Evolutionary conservation across 2,113 vertebrate genomes (phyloP), one percentile per base, ranked within the genome.

Genomic region (Bubalus kerabau): DNA sequence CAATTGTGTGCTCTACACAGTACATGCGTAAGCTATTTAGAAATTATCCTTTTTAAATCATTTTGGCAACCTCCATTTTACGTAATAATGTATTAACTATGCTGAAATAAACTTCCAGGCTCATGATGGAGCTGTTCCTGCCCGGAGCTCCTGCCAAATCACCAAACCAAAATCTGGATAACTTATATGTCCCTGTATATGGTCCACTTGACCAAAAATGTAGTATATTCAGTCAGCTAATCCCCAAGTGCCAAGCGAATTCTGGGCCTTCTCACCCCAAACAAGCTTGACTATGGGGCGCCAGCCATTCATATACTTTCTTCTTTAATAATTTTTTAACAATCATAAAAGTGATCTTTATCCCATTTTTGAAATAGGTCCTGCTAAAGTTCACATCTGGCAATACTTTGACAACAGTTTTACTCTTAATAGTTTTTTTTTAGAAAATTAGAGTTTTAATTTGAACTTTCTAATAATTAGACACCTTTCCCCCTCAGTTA

Each of bases 391-490:
- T n/a, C 76, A 71, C 40, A n/a, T 7, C 88, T 94, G 43, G 6
- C 13, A 81, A 94, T 52, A 67, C 8, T 48, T 2, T n/a, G 54
- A 86, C 2, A 82, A 40, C 4, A 93, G n/a, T 93, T 85, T 88
- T 67, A 91, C 24, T 86, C 10, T 80, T 81, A 81, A 36, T 57
- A 93, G 60, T 67, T 88, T 94, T 94, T 94, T 48, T 46, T 95
- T 30, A 32, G 92, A 92, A 94, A 81, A 28, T 13, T 48, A 80
- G 89, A 52, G 81, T 95, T 96, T 60, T 74, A 95, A 95, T 57
- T 87, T 85, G 43, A 60, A 96, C 5, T 92, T 88, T 80, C 80
- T 95, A 94, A 78, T 95, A 97, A 90, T 15, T 46, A 88, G 57
- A 82, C 7, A 89, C 4, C 6, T 36, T 90, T 81, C 4, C 2